Percentiles rank a stretch among this genome's conserved stretches.
These are phyloP conservation scores for Chascanopsetta lugubris DNA, from an alignment of 2,113 vertebrate species.

Conservation along the genomic window DNA sequence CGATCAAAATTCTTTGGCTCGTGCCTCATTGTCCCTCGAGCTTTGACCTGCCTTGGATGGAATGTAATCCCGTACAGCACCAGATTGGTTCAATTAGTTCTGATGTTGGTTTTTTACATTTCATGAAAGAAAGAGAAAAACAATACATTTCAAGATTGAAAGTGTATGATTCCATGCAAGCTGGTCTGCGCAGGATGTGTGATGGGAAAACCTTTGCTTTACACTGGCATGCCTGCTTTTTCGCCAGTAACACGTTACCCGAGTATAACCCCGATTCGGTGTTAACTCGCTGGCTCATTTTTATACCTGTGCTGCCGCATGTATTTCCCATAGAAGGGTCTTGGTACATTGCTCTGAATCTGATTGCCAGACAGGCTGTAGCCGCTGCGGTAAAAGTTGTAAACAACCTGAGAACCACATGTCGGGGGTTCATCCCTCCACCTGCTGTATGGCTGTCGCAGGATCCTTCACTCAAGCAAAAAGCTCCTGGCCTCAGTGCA, in stretches of 20 bases:
- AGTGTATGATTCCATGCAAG: constrained; percentile 74
- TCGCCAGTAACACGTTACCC: constrained; percentile 48
- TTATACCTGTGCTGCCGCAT: constrained; percentile 70
- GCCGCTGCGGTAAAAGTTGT: constrained; percentile 21
- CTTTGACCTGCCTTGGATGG: constrained; percentile 75
- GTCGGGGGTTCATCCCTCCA: constrained; percentile 6
- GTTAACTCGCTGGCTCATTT: constrained; percentile 66
- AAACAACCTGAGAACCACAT: constrained; percentile 12
- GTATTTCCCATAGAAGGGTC: constrained; percentile 65
- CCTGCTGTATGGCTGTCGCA: constrained; percentile 13
- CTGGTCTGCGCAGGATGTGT: constrained; percentile 68
- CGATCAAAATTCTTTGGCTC: constrained; percentile 46
- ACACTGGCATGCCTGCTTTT: constrained; percentile 71
- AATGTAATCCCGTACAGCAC: constrained; percentile 50
- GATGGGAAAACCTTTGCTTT: constrained; percentile 58
- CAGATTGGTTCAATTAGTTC: constrained; percentile 18
- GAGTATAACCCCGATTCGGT: constrained; percentile 55
- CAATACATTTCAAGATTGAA: constrained; percentile 20
- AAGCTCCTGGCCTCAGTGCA: constrained; percentile 6
- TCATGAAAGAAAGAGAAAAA: constrained; percentile 3
- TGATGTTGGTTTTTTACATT: background rate
- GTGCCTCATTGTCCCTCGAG: constrained; percentile 40
- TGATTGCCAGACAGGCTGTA: constrained; percentile 71
- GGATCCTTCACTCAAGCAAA: constrained; percentile 19
- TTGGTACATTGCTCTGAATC: constrained; percentile 78